These are phyloP conservation scores for Carassius carassius DNA, from an alignment of 2,113 vertebrate species.

Conservation along the genomic window DNA sequence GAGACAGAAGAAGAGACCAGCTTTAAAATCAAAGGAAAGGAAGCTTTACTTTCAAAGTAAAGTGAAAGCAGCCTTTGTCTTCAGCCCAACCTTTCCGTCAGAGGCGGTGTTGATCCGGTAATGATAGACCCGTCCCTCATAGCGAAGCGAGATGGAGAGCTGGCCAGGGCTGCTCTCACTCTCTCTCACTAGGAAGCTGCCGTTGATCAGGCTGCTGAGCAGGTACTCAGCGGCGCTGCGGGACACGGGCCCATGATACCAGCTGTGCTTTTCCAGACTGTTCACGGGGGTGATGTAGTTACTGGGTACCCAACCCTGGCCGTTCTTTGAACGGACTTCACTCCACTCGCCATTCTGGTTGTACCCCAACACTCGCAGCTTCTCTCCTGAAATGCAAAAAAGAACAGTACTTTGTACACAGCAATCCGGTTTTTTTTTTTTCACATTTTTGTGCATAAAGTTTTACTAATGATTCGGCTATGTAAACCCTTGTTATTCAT, in stretches of 20 bases:
- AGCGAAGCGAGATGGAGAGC: slow-evolving; percentile 95
- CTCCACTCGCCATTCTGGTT: slow-evolving; percentile 99
- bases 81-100: slow-evolving; percentile 85
- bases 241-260: slow-evolving; percentile 98
- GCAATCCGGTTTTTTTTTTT: background rate
- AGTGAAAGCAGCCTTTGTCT: background rate
- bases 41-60: background rate
- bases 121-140: slow-evolving; percentile 98
- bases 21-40: background rate
- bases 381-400: slow-evolving; percentile 82
- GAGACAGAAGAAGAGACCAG: background rate
- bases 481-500: background rate
- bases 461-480: background rate
- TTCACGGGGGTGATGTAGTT: slow-evolving; percentile 99
- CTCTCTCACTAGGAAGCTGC: slow-evolving; percentile 96
- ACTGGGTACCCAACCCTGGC: slow-evolving; percentile 98
- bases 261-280: slow-evolving; percentile 98
- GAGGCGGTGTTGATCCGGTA: slow-evolving; percentile 96
- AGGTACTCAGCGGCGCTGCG: slow-evolving; percentile 96
- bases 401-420: background rate
- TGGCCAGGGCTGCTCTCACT: slow-evolving; percentile 98
- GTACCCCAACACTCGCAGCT: slow-evolving; percentile 94
- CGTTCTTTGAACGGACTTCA: slow-evolving; percentile 96
- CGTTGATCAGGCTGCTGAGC: slow-evolving; percentile 95
- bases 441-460: background rate